These are phyloP conservation scores for Drosophila ustulata DNA, from an alignment of 2,888 invertebrate species.

Conservation along the genomic window DNA sequence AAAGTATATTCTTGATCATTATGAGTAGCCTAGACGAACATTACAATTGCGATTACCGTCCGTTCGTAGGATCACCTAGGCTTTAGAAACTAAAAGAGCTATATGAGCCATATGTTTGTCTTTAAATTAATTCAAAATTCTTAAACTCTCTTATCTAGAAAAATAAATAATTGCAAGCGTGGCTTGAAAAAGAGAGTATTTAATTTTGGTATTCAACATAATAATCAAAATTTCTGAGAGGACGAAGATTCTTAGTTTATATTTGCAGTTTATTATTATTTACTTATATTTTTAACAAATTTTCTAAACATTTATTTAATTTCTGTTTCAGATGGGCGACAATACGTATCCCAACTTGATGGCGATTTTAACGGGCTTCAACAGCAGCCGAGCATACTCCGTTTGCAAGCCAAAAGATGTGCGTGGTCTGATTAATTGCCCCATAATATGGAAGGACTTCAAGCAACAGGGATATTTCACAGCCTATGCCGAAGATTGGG, in stretches of 20 bases:
- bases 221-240: no score
- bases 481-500: constrained; percentile 92
- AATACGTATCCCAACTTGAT: constrained; percentile 96
- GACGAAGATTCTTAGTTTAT: neutral
- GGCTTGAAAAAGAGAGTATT: no score
- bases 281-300: neutral
- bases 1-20: no score
- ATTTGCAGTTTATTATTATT: neutral
- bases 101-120: no score
- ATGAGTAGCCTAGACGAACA: no score
- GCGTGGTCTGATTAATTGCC: constrained; percentile 89
- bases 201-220: no score
- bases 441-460: constrained; percentile 92
- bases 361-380: constrained; percentile 91
- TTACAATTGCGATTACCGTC: no score
- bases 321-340: constrained; percentile 88
- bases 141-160: no score
- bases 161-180: no score
- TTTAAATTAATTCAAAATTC: no score
- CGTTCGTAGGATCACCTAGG: no score
- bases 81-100: no score
- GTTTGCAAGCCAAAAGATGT: constrained; percentile 85
- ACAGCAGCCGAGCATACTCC: constrained; percentile 84
- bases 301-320: neutral
- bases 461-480: constrained; percentile 90